These are phyloP conservation scores for Sciurus vulgaris DNA, from an alignment of 2,797 vertebrate species.

Conservation along the genomic window DNA sequence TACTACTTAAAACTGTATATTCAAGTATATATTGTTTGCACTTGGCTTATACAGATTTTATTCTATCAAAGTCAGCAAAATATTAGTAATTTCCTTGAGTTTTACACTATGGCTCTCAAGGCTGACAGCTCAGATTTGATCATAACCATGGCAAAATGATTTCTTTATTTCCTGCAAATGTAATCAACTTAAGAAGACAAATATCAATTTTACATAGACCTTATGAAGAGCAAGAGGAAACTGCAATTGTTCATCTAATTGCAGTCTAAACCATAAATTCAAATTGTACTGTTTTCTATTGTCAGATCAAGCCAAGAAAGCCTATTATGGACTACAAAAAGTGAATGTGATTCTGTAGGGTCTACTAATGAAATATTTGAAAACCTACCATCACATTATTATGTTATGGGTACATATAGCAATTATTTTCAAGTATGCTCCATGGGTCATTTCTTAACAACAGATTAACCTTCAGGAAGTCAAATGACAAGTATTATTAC, in stretches of 20 bases:
- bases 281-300: constrained; percentile 53
- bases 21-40: constrained; percentile 78
- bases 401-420: constrained; percentile 21
- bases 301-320: constrained; percentile 63
- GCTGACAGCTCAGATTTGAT: constrained; percentile 79
- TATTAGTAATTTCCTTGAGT: constrained; percentile 85
- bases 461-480: constrained; percentile 63
- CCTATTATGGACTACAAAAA: constrained; percentile 33
- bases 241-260: constrained; percentile 69
- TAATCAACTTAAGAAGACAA: constrained; percentile 73
- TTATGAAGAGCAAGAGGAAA: constrained; percentile 62
- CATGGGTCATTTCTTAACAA: constrained; percentile 39
- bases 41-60: constrained; percentile 76
- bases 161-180: constrained; percentile 79
- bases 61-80: constrained; percentile 83
- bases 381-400: constrained; percentile 57
- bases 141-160: constrained; percentile 74
- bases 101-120: constrained; percentile 80
- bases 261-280: constrained; percentile 55
- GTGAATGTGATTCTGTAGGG: constrained; percentile 39
- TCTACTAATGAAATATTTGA: constrained; percentile 31
- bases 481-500: constrained; percentile 46
- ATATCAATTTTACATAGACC: constrained; percentile 69
- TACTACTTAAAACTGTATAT: constrained; percentile 57
- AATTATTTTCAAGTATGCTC: constrained; percentile 77